Percentiles rank a stretch among this genome's conserved stretches.
phyloP scores from a whole-genome alignment of 37 sponge, comb jelly and placozoan species.

The Aplysina aerophoba region DNA sequence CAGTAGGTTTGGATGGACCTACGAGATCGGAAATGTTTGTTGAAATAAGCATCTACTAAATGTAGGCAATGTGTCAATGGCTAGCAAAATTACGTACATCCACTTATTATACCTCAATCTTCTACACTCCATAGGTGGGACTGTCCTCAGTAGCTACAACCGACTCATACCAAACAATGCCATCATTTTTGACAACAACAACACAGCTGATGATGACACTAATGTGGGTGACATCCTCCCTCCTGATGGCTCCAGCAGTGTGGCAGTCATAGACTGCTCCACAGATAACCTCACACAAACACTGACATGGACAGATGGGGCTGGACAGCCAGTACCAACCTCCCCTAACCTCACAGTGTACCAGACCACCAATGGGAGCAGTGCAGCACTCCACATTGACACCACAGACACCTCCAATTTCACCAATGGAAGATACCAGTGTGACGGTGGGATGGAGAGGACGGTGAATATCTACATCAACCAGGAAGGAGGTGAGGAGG shows the following conservation, averaged over 20 bases:
- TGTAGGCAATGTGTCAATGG: no score
- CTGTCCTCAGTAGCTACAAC: constrained; percentile 1
- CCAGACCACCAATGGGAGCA: constrained; percentile 25
- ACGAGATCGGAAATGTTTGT: no score
- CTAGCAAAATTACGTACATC: no score
- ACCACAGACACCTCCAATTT: not conserved
- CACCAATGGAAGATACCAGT: constrained; percentile 24
- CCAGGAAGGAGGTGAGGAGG: no score
- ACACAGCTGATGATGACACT: no score
- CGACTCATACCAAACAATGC: constrained; percentile 17
- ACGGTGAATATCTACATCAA: no score
- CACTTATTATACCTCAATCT: no score
- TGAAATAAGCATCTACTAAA: no score
- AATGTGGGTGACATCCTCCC: no score
- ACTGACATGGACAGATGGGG: not conserved
- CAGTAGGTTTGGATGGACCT: no score
- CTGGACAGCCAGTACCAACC: constrained; percentile 12
- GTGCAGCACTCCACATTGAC: constrained; percentile 1
- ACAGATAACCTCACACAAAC: not conserved
- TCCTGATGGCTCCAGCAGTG: no score
- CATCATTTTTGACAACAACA: not conserved
- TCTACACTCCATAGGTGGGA: not conserved
- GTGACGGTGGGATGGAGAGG: not conserved
- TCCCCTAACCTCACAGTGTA: not conserved
- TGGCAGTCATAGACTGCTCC: no score